Conservation (phyloP, 2,113 vertebrate species). For the Phoxinus phoxinus region DNA sequence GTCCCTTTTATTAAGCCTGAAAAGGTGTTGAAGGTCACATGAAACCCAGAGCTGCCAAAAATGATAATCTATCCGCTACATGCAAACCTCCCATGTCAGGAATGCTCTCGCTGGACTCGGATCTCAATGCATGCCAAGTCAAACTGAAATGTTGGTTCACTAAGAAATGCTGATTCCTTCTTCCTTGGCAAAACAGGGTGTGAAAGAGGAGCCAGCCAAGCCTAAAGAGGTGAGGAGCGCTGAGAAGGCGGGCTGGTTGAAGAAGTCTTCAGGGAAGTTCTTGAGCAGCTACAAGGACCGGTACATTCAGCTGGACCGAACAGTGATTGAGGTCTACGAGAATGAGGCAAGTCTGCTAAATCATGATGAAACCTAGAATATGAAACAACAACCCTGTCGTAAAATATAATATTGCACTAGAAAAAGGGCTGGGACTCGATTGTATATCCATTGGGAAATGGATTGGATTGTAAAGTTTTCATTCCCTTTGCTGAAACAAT, state of each 20-base stretch:
- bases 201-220: conserved; percentile 80
- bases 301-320: conserved; percentile 86
- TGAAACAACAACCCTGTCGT: background rate
- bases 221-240: conserved; percentile 66
- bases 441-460: background rate
- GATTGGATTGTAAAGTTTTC: background rate
- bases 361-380: background rate
- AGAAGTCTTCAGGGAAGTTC: conserved; percentile 85
- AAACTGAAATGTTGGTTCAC: conserved; percentile 44
- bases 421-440: background rate
- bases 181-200: conserved; percentile 64
- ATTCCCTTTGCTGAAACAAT: background rate
- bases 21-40: conserved; percentile 14
- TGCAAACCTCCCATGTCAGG: conserved; percentile 23
- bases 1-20: background rate
- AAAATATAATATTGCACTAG: background rate
- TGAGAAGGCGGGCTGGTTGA: conserved; percentile 92
- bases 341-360: conserved; percentile 80
- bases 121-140: conserved; percentile 7
- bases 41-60: conserved; percentile 19
- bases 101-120: conserved; percentile 28
- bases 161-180: conserved; percentile 56
- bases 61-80: background rate
- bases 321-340: conserved; percentile 86
- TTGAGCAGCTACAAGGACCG: conserved; percentile 90